Percentiles rank a stretch among this genome's conserved stretches.
Evolutionary conservation across 2,113 vertebrate genomes (phyloP).

Genomic region (Aldabrachelys gigantea): DNA sequence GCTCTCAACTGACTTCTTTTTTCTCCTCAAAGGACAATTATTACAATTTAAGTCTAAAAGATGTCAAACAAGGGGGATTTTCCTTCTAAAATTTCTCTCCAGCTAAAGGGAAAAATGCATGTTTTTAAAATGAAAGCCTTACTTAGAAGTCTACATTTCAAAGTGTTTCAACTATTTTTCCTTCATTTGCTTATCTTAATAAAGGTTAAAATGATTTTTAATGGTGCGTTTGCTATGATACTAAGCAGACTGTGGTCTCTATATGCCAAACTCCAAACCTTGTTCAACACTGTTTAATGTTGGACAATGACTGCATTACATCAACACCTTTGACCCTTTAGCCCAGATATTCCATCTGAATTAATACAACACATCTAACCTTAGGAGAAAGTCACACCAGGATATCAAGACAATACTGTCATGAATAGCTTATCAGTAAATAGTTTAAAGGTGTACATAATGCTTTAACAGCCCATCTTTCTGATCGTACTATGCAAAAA

Average conservation of each 20-base stretch:
- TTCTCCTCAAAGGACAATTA: background rate
- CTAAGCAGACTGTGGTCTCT: background rate
- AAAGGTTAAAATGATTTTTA: background rate
- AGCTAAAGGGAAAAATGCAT: background rate
- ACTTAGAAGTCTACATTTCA: background rate
- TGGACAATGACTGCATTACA: background rate
- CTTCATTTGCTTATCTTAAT: background rate
- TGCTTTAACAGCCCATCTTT: background rate
- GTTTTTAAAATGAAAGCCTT: background rate
- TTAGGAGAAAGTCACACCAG: background rate
- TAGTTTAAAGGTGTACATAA: background rate
- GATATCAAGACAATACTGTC: background rate
- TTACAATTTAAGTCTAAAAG: background rate
- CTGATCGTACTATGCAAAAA: background rate
- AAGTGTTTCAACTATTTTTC: background rate
- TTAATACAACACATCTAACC: background rate
- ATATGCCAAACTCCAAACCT: background rate
- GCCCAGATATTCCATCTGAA: background rate
- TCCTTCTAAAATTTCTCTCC: background rate
- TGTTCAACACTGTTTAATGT: background rate
- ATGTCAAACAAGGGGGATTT: background rate
- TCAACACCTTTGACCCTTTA: background rate
- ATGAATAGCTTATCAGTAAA: fast-evolving
- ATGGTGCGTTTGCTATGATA: background rate
- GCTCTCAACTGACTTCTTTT: background rate